phyloP scores from a whole-genome alignment of 2,113 vertebrate species.

The Coturnix japonica region DNA sequence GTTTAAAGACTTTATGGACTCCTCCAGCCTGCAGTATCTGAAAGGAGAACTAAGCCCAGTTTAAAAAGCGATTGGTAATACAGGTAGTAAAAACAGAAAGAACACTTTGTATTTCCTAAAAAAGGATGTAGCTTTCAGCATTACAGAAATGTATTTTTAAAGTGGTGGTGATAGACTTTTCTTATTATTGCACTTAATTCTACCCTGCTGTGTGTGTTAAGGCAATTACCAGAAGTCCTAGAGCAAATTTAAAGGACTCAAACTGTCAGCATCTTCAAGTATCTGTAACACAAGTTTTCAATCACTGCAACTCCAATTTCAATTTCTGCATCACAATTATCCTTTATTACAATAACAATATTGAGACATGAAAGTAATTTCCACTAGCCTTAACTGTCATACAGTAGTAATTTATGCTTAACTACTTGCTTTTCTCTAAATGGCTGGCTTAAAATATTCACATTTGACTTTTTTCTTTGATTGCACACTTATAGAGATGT shows the following conservation, averaged over 20 bases:
- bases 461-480: not conserved
- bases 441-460: not conserved
- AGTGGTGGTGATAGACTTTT: not conserved
- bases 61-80: not conserved
- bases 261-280: not conserved
- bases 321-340: not conserved
- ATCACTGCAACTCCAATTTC: not conserved
- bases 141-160: not conserved
- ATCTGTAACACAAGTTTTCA: slow-evolving; percentile 18
- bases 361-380: not conserved
- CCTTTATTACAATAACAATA: not conserved
- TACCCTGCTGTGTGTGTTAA: slow-evolving; percentile 1
- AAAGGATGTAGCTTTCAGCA: not conserved
- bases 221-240: slow-evolving; percentile 13
- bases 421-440: not conserved
- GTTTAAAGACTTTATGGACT: not conserved
- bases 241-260: not conserved
- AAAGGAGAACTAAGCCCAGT: not conserved
- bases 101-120: not conserved
- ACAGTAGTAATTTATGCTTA: not conserved
- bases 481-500: not conserved
- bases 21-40: not conserved
- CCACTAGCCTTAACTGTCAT: not conserved
- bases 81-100: not conserved
- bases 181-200: slow-evolving; percentile 28